Evolutionary conservation across 2,888 invertebrate genomes (phyloP).

Genomic region (Hesperia comma): DNA sequence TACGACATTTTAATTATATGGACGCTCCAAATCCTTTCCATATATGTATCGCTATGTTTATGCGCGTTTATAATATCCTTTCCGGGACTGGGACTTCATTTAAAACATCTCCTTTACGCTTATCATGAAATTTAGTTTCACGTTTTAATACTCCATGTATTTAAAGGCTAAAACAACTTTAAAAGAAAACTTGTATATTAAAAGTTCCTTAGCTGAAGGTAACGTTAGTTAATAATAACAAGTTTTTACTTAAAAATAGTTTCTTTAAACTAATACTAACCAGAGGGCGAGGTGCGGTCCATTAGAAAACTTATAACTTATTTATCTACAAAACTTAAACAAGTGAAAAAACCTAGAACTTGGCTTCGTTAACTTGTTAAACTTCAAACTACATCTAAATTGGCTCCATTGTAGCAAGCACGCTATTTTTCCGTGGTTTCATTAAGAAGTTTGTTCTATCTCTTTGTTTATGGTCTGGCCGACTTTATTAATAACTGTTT

Average conservation of each 20-base stretch:
- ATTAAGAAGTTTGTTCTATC: constrained; percentile 11
- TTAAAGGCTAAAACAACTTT: not conserved
- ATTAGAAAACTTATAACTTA: constrained; percentile 6
- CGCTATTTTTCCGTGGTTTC: constrained; percentile 11
- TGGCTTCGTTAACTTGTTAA: constrained; percentile 4
- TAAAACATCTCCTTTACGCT: no score
- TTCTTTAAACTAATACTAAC: not conserved
- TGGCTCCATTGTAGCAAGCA: constrained; percentile 10
- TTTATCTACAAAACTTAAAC: constrained; percentile 11
- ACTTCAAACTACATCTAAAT: constrained; percentile 10
- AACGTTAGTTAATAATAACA: not conserved
- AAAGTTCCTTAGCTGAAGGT: not conserved
- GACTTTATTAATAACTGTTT: constrained; percentile 9
- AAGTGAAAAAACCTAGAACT: not conserved
- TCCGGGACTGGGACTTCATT: no score
- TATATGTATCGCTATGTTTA: no score
- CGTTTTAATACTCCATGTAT: no score
- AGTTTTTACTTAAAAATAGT: not conserved
- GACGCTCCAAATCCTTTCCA: no score
- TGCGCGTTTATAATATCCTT: no score
- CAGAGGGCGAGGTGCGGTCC: not conserved
- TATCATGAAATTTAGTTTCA: no score
- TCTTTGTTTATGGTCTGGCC: not conserved
- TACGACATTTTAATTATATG: no score
- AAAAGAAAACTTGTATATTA: not conserved